Evolutionary conservation across 2,113 vertebrate genomes (phyloP).

Genomic region (Psilopsiagon aurifrons): DNA sequence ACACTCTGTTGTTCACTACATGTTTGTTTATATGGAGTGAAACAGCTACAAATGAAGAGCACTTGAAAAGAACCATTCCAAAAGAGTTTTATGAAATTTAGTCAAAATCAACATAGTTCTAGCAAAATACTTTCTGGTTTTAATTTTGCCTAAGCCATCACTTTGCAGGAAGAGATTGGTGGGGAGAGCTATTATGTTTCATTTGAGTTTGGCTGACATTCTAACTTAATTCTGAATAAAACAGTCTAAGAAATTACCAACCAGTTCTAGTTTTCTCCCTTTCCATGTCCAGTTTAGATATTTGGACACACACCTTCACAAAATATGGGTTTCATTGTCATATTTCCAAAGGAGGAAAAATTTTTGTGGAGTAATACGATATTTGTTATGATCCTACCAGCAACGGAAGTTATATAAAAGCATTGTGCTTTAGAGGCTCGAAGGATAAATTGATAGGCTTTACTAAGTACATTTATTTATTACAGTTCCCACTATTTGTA

Average conservation of each 20-base stretch:
- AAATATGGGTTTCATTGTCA: accelerated
- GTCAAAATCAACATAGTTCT: not conserved
- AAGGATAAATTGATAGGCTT: not conserved
- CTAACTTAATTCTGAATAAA: not conserved
- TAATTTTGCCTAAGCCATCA: not conserved
- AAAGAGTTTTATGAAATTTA: not conserved
- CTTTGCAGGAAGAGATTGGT: not conserved
- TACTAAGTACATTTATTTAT: not conserved
- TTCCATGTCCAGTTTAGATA: not conserved
- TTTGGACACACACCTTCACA: not conserved
- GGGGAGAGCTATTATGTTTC: not conserved
- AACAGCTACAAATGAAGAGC: not conserved
- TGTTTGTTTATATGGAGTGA: not conserved
- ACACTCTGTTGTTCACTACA: not conserved
- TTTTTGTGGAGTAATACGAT: not conserved
- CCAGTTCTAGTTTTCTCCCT: not conserved
- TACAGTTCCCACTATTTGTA: not conserved
- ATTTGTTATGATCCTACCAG: not conserved
- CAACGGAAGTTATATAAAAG: not conserved
- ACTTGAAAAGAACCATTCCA: not conserved
- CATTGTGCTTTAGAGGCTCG: not conserved
- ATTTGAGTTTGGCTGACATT: not conserved
- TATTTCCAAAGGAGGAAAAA: not conserved
- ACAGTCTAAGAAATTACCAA: not conserved
- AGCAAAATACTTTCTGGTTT: not conserved